phyloP scores from a whole-genome alignment of 1,140 invertebrate genomes.

The Plodia interpunctella region DNA sequence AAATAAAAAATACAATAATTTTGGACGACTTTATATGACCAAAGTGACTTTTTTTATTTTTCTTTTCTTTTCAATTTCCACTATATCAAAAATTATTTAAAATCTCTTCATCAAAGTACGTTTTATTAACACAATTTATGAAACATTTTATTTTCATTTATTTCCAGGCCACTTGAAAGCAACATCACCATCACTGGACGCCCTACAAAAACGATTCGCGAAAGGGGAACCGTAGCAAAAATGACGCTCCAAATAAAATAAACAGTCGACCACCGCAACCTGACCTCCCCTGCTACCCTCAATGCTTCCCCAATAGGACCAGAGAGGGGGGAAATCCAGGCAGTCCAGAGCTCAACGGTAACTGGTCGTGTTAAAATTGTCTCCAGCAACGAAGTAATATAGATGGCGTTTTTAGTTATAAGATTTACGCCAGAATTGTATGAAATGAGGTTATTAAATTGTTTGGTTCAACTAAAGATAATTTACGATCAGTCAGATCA shows the following conservation, averaged over 20 bases:
- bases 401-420: conserved; percentile 20
- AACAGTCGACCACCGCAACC: conserved; percentile 37
- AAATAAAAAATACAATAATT: no score
- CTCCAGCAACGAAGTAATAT: conserved; percentile 38
- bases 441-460: background rate
- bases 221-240: conserved; percentile 60
- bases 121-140: no score
- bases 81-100: no score
- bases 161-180: conserved; percentile 46
- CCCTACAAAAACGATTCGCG: conserved; percentile 59
- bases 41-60: no score
- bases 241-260: conserved; percentile 69
- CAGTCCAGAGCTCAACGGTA: conserved; percentile 20
- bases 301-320: conserved; percentile 15
- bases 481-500: background rate
- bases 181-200: conserved; percentile 37
- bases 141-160: conserved; percentile 19
- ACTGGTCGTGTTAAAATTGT: conserved; percentile 38
- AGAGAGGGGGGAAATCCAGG: conserved; percentile 16
- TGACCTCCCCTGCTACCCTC: conserved; percentile 26
- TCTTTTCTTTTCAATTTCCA: no score
- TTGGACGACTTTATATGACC: no score
- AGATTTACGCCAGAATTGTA: conserved; percentile 9
- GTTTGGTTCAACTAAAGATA: background rate
- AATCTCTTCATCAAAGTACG: no score